Evolutionary conservation across 1,140 invertebrate species (phyloP).

Genomic region (Helicorthomorpha holstii): DNA sequence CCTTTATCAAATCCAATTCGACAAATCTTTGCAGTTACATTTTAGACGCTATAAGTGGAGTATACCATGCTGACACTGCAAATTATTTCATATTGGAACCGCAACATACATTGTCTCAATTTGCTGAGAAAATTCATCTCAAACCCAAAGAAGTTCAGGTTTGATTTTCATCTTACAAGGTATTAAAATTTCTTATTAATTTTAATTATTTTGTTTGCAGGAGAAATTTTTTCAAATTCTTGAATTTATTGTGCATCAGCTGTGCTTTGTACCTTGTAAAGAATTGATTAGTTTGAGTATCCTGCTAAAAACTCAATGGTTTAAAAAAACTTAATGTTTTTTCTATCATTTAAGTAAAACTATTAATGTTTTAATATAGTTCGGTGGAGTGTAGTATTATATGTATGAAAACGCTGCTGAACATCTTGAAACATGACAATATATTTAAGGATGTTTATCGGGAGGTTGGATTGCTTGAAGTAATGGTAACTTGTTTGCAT

Average conservation of each 20-base stretch:
- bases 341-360: neutral
- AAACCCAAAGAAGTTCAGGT: slow-evolving; percentile 81
- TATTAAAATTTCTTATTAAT: neutral
- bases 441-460: slow-evolving; percentile 96
- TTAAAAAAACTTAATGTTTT: slow-evolving; percentile 13
- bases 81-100: slow-evolving; percentile 98
- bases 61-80: slow-evolving; percentile 93
- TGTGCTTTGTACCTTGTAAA: slow-evolving; percentile 98
- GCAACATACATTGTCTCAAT: slow-evolving; percentile 86
- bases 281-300: slow-evolving; percentile 91
- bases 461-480: slow-evolving; percentile 93
- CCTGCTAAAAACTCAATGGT: slow-evolving; percentile 58
- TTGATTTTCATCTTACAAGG: slow-evolving; percentile 5
- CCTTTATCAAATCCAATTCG: slow-evolving; percentile 78
- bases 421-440: slow-evolving; percentile 69
- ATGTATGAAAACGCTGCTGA: slow-evolving; percentile 73
- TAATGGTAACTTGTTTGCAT: slow-evolving; percentile 83
- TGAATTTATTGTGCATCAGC: slow-evolving; percentile 89
- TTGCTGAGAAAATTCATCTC: slow-evolving; percentile 82
- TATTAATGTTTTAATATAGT: slow-evolving; percentile 16
- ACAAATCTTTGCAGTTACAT: slow-evolving; percentile 70
- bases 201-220: slow-evolving; percentile 33
- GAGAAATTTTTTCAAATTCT: slow-evolving; percentile 89
- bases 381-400: slow-evolving; percentile 52
- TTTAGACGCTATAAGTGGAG: slow-evolving; percentile 84